Evolutionary conservation across 2,113 vertebrate species (phyloP).

Genomic region (Clarias magur): DNA sequence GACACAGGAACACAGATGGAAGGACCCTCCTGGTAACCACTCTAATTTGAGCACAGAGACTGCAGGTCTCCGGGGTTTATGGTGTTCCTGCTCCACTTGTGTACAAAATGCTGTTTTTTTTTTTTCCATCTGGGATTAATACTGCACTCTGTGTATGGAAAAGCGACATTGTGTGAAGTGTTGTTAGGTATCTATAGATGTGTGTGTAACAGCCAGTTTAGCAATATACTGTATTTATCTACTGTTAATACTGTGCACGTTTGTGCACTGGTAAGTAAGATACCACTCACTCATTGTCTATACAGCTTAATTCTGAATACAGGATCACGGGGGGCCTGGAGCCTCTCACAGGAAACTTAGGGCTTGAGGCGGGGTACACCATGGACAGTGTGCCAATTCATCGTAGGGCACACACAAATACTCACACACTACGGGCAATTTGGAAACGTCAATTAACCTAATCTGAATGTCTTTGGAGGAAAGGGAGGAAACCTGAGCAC

Average conservation of each 20-base stretch:
- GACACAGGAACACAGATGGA: constrained; percentile 1
- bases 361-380: no score
- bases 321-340: no score
- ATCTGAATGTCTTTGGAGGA: no score
- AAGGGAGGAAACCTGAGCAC: no score
- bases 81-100: constrained; percentile 45
- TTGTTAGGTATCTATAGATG: background rate
- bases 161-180: constrained; percentile 7
- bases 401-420: no score
- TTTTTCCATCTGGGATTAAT: constrained; percentile 49
- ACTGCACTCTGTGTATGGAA: constrained; percentile 44
- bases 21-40: constrained; percentile 49
- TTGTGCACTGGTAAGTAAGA: background rate
- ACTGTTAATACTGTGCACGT: background rate
- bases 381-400: no score
- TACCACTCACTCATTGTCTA: no score
- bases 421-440: no score
- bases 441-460: no score
- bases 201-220: background rate
- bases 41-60: constrained; percentile 38
- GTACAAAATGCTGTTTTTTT: constrained; percentile 37
- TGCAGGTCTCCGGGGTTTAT: constrained; percentile 40
- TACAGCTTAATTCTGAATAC: no score
- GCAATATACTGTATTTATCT: background rate
- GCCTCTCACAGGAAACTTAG: no score